Base-by-base conservation (phyloP, 2,113 vertebrate species). In the Bambusicola thoracicus region DNA sequence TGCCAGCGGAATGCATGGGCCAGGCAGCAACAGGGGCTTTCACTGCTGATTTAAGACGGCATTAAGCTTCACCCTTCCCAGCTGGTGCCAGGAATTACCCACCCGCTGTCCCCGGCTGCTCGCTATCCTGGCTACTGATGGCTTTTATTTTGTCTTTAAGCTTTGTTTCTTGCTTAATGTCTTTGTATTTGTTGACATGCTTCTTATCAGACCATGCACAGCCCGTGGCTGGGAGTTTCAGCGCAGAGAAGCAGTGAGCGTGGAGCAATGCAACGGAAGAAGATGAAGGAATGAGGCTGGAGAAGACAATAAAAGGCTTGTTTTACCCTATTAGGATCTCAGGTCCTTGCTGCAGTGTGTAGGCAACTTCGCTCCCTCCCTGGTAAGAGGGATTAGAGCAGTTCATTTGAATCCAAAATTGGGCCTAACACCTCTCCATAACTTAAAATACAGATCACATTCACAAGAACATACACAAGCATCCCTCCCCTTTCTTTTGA, bases 1-100 rank as follows among this genome's bases (percentile, higher is more conserved):
- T 96, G 95, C 92, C 95, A 94, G 79, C 74, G 96, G 96, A 96
- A 97, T 96, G 93, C 87, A 65, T 22, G 21, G 89, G 89, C 88
- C 90, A 87, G 92, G 95, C 67, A 0, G 94, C 78, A 91, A 86
- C 78, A 91, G 87, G n/a, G 74, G 81, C 90, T 97, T 97, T 90
- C 46, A 2, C 38, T 90, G 53, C 34, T 0, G 30, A 69, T 88
- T 94, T 94, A 94, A 95, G 85, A 62, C 8, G 7, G 90, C 78
- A 93, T 95, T 94, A 94, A 70, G 77, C 90, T 93, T 22, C 73
- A n/a, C 70, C 88, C 93, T 92, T 92, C 34, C 63, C 59, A 87
- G 72, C 65, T 44, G 41, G 51, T 77, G 92, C 93, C 78, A 86
- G 85, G 92, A 95, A 87, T 90, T 73, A 49, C 38, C 46, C 55